phyloP scores from a whole-genome alignment of 1,140 invertebrate species.

The Dermatophagoides farinae region DNA sequence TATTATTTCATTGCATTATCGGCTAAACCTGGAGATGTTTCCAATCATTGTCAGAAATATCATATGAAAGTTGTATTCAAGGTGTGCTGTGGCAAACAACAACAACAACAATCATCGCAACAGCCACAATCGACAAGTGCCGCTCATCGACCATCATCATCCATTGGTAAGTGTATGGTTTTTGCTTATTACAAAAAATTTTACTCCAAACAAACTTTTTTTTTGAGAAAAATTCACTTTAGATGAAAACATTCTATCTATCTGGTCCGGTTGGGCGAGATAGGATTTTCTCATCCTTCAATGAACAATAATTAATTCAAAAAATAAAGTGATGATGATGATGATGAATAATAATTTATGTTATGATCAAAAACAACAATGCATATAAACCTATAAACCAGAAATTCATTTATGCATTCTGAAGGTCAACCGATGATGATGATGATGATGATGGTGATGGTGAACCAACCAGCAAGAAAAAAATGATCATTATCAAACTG shows the following conservation, averaged over 20 bases:
- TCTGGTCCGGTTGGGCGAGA: no score
- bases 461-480: no score
- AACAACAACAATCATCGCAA: conserved; percentile 17
- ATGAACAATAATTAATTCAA: no score
- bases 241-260: neutral
- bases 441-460: no score
- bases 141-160: neutral
- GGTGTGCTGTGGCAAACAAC: conserved; percentile 49
- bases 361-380: no score
- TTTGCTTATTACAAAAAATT: neutral
- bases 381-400: no score
- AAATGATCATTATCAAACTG: no score
- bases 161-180: neutral
- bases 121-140: neutral
- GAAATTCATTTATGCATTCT: no score
- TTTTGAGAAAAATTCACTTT: neutral
- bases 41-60: conserved; percentile 65
- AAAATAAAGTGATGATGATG: no score
- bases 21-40: conserved; percentile 52
- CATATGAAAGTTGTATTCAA: conserved; percentile 94
- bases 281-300: no score
- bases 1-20: conserved; percentile 90
- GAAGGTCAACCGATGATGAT: no score
- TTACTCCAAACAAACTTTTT: neutral
- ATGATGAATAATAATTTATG: no score